Evolutionary conservation across 1,140 invertebrate genomes (phyloP), one percentile per base, ranked within the genome.

Genomic region (Drosophila bocqueti): DNA sequence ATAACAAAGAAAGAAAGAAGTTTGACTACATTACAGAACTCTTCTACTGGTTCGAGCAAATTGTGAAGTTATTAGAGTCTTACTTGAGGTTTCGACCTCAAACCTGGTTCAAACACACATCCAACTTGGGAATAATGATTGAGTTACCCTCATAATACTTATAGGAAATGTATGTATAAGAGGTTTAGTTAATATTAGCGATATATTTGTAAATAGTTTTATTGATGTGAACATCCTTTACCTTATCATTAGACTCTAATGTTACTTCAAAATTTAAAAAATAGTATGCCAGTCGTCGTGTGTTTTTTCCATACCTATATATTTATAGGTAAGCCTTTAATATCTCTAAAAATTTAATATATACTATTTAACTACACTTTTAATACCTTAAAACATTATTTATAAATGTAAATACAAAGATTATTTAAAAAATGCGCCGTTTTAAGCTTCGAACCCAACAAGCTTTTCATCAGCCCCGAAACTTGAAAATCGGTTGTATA

Each of bases 41-140:
- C 62, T 61, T 64, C n/a, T 64, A 64, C 62, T 24, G n/a, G 36
- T 13, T 61, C 7, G 26, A 64, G 10, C 34, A 16, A 50, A 50
- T 10, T 3, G 0, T 24, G 11, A 5, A 26, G 11, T 15, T 62
- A 10, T n/a, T 24, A 36, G n/a, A n/a, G 54, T 24, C 3, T 16
- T 16, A 1, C 6, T 36, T 29, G 1, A 8, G n/a, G 8, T 13
- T 6, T 15, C 8, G 1, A 63, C 34, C 3, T 59, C 50, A 58
- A 58, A 40, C 59, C 21, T 16, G 2, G 29, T 24, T 52, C 31
- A 24, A 15, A 54, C 11, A 6, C 18, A 24, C 52, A 24, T 55
- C 52, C 18, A 55, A 55, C 34, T 10, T 4, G 13, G 50, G 29
- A 31, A 9, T 15, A 21, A 16, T 54, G 10, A 15, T 46, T 31